Conservation (phyloP, 2,113 vertebrate species). For the Atractosteus spatula region DNA sequence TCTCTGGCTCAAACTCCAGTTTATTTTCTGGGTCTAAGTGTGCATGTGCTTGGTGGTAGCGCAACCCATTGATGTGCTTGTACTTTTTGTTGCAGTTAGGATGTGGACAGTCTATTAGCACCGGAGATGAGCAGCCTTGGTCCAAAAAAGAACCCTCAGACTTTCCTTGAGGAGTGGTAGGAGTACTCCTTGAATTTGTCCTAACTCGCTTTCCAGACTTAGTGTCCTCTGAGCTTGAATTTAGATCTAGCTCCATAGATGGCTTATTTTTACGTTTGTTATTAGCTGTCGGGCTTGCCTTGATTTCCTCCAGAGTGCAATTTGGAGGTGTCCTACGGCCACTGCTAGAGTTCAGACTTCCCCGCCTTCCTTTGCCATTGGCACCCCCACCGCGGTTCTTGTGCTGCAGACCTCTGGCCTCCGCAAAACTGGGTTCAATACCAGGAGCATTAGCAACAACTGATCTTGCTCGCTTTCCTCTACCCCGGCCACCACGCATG, state of each 20-base stretch:
- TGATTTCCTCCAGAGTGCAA: conserved; percentile 86
- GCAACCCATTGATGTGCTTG: conserved; percentile 96
- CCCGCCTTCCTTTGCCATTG: conserved; percentile 87
- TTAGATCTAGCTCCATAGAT: conserved; percentile 87
- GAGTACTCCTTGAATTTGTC: conserved; percentile 92
- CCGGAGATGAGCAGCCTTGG: conserved; percentile 87
- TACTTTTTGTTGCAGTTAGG: conserved; percentile 99
- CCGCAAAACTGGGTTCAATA: conserved; percentile 70
- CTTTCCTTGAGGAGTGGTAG: conserved; percentile 91
- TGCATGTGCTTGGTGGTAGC: conserved; percentile 96
- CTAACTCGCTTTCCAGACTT: conserved; percentile 88
- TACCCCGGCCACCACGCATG: conserved; percentile 84
- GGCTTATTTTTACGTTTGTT: conserved; percentile 91
- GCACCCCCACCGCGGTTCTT: conserved; percentile 86
- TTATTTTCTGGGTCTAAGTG: conserved; percentile 91
- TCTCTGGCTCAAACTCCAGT: conserved; percentile 86
- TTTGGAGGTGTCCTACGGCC: conserved; percentile 85
- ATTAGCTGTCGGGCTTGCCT: conserved; percentile 75
- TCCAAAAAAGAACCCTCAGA: conserved; percentile 86
- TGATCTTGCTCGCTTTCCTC: conserved; percentile 86
- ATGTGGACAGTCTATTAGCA: conserved; percentile 95
- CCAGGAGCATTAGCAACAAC: conserved; percentile 71
- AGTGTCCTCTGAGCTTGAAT: conserved; percentile 79
- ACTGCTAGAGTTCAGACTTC: conserved; percentile 86
- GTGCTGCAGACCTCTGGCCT: conserved; percentile 84